Evolutionary conservation across 2,797 vertebrate genomes (phyloP).

Genomic region (Lithobates pipiens): DNA sequence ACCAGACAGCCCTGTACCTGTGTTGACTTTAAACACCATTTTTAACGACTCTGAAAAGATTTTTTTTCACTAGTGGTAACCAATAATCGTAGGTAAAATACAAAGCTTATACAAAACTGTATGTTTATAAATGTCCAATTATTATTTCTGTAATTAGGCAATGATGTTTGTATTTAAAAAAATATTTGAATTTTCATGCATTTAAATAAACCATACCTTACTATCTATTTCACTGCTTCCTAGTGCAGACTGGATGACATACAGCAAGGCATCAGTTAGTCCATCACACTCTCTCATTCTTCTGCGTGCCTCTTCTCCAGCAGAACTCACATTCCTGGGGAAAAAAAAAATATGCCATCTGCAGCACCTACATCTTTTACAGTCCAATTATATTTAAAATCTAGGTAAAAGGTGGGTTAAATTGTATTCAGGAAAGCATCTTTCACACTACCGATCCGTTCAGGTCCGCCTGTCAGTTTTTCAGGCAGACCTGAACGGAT

Average conservation of each 20-base stretch:
- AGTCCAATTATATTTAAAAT: too few relatives aligned
- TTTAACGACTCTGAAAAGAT: too few relatives aligned
- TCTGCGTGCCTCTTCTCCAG: conserved; percentile 95
- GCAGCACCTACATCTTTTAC: background rate
- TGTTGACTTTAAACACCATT: too few relatives aligned
- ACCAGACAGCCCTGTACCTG: too few relatives aligned
- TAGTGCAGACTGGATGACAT: conserved; percentile 95
- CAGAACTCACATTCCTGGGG: conserved; percentile 95
- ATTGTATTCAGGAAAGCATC: too few relatives aligned
- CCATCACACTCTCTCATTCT: conserved; percentile 98
- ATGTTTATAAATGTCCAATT: background rate
- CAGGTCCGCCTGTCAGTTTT: too few relatives aligned
- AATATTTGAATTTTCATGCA: background rate
- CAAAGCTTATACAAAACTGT: background rate
- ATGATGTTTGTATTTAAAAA: background rate
- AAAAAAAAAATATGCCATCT: conserved; percentile 2
- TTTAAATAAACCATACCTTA: conserved; percentile 83
- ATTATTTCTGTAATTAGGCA: background rate
- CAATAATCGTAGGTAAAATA: too few relatives aligned
- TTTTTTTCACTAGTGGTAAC: too few relatives aligned
- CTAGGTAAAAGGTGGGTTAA: too few relatives aligned
- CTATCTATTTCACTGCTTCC: conserved; percentile 99
- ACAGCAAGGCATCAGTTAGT: conserved; percentile 94
- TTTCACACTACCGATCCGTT: too few relatives aligned
- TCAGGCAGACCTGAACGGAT: too few relatives aligned